Evolutionary conservation across 2,888 invertebrate species (phyloP), one percentile per base, ranked within the genome.

Genomic region (Anodontia alba): DNA sequence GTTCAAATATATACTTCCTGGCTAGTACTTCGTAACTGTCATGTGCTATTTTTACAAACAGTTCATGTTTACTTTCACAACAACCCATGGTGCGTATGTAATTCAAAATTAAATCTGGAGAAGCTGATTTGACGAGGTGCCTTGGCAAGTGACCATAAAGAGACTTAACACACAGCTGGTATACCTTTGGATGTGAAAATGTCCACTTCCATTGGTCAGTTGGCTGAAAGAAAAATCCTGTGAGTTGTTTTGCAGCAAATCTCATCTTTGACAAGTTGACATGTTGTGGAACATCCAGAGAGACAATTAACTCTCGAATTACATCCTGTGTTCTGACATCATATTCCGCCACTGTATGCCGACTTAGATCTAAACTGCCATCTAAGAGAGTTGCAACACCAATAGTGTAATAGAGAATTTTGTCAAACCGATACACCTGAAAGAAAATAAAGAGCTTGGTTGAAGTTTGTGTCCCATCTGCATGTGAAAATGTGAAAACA

Each of bases 311-410:
- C 36, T 83, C 73, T 46, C 76, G 78, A 46, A 84, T 78, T n/a
- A 87, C 72, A 33, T 80, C 69, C 23, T 80, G 81, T 17, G 83
- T 66, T 12, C 75, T 77, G 38, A 76, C 77, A 15, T 81, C 80
- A 73, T 78, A 87, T 26, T 87, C 81, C 36, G 71, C 76, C 72
- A 87, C 75, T 2, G 54, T 67, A 17, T 66, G 36, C 57, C 78
- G 83, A n/a, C 76, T 82, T 10, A 88, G 84, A 31, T 88, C 80
- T 12, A 88, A 73, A 33, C 66, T 74, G 10, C 88, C 88, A 67
- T 87, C 87, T 33, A 86, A 76, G 20, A 88, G 46, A 5, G 80
- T 77, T 0, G 77, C 78, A 12, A 78, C 78, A 20, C 77, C 80
- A 20, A 88, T 38, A 7, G 84, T 84, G 38, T 80, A 83, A 69